phyloP scores from a whole-genome alignment of 2,888 invertebrate genomes.

The Hirtodrosophila histrioides region DNA sequence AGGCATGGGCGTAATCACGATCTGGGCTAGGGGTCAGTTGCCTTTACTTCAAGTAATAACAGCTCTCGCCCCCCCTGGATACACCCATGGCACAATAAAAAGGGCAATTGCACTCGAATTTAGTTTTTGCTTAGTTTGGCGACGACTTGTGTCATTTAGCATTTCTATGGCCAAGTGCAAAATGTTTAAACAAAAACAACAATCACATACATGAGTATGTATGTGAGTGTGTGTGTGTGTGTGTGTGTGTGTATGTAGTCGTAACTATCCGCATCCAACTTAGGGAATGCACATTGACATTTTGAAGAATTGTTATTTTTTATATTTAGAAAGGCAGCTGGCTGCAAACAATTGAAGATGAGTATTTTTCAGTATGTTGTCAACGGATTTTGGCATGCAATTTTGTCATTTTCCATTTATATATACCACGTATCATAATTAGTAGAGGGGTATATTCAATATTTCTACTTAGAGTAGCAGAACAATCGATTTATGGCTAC shows the following conservation, averaged over 20 bases:
- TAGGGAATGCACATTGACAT: constrained; percentile 66
- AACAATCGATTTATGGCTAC: too few relatives aligned
- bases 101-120: constrained; percentile 59
- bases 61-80: too few relatives aligned
- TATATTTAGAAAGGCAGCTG: constrained; percentile 62
- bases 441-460: constrained; percentile 5
- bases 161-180: constrained; percentile 53
- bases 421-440: not conserved
- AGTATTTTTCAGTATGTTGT: constrained; percentile 38
- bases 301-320: constrained; percentile 53
- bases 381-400: constrained; percentile 26
- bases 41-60: too few relatives aligned
- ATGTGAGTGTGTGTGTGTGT: constrained; percentile 1
- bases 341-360: constrained; percentile 45
- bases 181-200: constrained; percentile 12
- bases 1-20: not conserved
- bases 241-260: constrained; percentile 3
- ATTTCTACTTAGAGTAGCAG: too few relatives aligned
- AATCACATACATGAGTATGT: not conserved
- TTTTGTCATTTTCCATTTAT: constrained; percentile 4
- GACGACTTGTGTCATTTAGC: constrained; percentile 37
- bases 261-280: constrained; percentile 19
- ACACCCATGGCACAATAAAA: constrained; percentile 24
- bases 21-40: too few relatives aligned
- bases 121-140: constrained; percentile 10